Percentiles rank a stretch among this genome's conserved stretches.
Conservation (phyloP, 2,888 invertebrate species). For the Cheilosia grossa region DNA sequence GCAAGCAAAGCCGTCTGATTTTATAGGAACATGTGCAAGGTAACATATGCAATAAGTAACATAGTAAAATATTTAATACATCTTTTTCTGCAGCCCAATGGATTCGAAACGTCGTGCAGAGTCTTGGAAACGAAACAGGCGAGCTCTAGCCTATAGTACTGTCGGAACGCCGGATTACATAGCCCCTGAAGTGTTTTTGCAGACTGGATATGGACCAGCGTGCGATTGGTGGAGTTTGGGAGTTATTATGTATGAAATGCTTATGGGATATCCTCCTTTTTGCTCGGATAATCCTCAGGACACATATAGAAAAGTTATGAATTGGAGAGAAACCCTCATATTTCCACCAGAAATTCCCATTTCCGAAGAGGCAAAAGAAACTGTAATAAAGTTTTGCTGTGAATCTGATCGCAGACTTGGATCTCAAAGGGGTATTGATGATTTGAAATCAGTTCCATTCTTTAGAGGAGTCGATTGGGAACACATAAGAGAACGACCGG, state of each 20-base stretch:
- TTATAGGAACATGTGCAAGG: conserved; percentile 85
- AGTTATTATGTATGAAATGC: conserved; percentile 99
- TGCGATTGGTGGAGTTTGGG: conserved; percentile 99
- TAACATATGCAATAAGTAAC: conserved; percentile 50
- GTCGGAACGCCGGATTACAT: conserved; percentile 99
- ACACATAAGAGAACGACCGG: conserved; percentile 98
- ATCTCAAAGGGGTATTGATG: conserved; percentile 94
- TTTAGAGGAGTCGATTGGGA: conserved; percentile 99
- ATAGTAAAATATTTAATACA: not conserved
- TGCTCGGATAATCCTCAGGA: conserved; percentile 93
- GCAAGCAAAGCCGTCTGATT: conserved; percentile 97
- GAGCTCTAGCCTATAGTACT: conserved; percentile 96
- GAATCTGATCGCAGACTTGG: conserved; percentile 97
- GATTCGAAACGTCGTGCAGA: conserved; percentile 99
- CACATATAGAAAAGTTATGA: conserved; percentile 94
- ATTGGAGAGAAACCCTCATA: conserved; percentile 98
- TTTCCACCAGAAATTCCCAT: conserved; percentile 99
- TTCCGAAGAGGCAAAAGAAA: conserved; percentile 98
- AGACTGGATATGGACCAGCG: conserved; percentile 98
- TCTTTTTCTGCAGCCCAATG: conserved; percentile 87
- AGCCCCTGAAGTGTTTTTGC: conserved; percentile 99
- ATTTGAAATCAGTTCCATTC: conserved; percentile 96
- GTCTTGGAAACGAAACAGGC: conserved; percentile 99
- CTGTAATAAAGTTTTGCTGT: conserved; percentile 97
- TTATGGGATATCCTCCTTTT: conserved; percentile 99